A percentile compares a stretch with the other conserved stretches of the same genome.
Evolutionary conservation across 2,888 invertebrate species (phyloP).

Genomic region (Mesorhabditis spiculigera): DNA sequence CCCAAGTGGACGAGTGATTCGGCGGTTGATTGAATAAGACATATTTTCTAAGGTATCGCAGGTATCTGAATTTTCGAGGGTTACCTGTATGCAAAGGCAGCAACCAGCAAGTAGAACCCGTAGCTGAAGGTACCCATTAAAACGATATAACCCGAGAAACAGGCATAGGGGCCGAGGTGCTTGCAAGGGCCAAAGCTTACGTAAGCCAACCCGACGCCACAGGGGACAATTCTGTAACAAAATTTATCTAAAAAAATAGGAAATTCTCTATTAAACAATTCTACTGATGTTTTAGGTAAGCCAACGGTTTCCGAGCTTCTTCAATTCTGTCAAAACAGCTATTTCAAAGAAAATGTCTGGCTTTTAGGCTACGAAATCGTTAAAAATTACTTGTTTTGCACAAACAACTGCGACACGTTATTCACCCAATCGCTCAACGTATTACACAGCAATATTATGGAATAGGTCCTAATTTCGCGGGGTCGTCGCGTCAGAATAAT

Average conservation of each 20-base stretch:
- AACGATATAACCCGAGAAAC: background rate
- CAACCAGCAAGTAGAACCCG: slow-evolving; percentile 1
- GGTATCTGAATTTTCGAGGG: background rate
- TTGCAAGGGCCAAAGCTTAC: slow-evolving; percentile 5
- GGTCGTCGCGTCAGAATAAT: background rate
- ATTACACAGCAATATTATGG: background rate
- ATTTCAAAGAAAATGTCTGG: no score
- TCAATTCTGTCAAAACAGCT: no score
- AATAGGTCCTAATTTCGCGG: background rate
- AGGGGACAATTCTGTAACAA: background rate
- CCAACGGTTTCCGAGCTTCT: no score
- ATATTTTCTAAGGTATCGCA: slow-evolving; percentile 3
- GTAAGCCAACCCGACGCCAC: background rate
- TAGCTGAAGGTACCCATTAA: slow-evolving; percentile 6
- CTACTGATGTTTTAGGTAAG: no score
- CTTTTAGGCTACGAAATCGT: background rate
- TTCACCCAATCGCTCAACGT: background rate
- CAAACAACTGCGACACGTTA: background rate
- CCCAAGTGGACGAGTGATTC: background rate
- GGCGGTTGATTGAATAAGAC: background rate
- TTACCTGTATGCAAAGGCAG: background rate
- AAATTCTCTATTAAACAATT: no score
- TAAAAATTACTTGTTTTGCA: background rate
- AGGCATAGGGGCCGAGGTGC: background rate
- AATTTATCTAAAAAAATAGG: background rate